Evolutionary conservation across 2,113 vertebrate genomes (phyloP).

Genomic region (Mirounga angustirostris): DNA sequence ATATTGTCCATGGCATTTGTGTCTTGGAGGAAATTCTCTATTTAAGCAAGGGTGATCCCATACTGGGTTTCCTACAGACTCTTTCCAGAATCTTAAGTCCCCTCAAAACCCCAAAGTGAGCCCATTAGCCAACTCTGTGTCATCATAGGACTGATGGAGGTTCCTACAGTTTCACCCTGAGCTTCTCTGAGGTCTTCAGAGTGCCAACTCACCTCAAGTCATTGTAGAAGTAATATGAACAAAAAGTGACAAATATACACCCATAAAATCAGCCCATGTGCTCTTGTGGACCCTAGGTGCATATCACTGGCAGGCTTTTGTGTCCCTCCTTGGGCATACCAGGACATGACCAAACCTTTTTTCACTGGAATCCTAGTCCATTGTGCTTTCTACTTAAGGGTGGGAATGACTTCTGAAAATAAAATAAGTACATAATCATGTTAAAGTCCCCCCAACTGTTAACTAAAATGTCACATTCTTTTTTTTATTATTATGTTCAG

Average conservation of each 20-base stretch:
- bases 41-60: not conserved
- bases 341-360: not conserved
- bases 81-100: not conserved
- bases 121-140: not conserved
- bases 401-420: not conserved
- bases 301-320: not conserved
- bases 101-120: not conserved
- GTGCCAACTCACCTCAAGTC: not conserved
- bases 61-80: not conserved
- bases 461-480: not conserved
- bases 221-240: not conserved
- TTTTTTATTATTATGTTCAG: too few relatives aligned
- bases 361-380: not conserved
- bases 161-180: conserved; percentile 29
- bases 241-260: not conserved
- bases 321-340: not conserved
- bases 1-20: not conserved
- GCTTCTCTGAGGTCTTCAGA: not conserved
- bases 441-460: not conserved
- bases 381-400: not conserved
- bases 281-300: not conserved
- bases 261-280: not conserved
- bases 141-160: not conserved
- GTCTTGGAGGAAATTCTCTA: not conserved
- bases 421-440: not conserved